Evolutionary conservation across 1,140 invertebrate genomes (phyloP).

Genomic region (Nomia melanderi): DNA sequence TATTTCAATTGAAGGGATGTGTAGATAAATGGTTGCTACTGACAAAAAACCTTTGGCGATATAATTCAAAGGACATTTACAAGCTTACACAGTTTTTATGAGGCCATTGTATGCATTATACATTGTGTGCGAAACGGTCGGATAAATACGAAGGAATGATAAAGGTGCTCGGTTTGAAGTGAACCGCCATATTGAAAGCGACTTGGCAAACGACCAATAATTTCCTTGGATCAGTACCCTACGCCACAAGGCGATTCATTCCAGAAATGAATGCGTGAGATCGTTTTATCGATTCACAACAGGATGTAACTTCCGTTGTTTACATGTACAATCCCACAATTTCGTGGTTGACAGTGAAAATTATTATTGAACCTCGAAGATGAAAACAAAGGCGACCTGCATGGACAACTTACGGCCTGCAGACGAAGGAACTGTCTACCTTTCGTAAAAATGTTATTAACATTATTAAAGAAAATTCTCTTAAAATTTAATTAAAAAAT

Average conservation of each 20-base stretch:
- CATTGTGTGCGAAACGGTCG: conserved; percentile 55
- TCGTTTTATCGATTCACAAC: conserved; percentile 46
- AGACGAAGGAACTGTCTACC: too few relatives aligned
- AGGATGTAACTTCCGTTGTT: conserved; percentile 1
- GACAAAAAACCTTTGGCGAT: too few relatives aligned
- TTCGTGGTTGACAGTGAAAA: neutral
- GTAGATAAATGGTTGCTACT: too few relatives aligned
- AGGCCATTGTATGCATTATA: conserved; percentile 51
- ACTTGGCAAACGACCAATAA: conserved; percentile 69
- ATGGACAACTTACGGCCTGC: too few relatives aligned
- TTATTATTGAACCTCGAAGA: too few relatives aligned
- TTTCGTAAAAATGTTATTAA: too few relatives aligned
- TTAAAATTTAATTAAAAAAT: too few relatives aligned
- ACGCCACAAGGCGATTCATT: conserved; percentile 33
- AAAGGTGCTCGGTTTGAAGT: conserved; percentile 42
- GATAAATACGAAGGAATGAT: conserved; percentile 57
- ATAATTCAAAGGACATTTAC: neutral
- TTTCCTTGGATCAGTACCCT: conserved; percentile 63
- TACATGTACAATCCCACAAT: neutral
- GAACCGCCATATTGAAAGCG: conserved; percentile 56
- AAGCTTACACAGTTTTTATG: conserved; percentile 27
- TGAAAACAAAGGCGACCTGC: too few relatives aligned
- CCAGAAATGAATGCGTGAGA: conserved; percentile 28
- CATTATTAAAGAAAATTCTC: too few relatives aligned
- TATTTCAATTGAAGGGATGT: too few relatives aligned